phyloP scores from a whole-genome alignment of 92 coral and sea anemone species.

The Actinernus sp. region DNA sequence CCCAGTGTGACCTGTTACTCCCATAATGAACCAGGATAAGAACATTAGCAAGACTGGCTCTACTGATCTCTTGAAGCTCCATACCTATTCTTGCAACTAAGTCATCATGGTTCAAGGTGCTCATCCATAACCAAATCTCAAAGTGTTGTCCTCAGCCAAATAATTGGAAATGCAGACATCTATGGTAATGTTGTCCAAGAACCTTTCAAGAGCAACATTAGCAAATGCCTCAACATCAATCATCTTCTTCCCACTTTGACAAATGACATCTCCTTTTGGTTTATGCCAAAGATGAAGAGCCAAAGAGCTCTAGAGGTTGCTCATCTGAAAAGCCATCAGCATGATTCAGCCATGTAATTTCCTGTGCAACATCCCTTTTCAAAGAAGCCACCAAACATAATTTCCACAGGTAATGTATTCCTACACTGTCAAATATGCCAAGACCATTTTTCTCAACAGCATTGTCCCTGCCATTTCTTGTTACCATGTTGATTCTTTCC shows the following conservation, averaged over 20 bases:
- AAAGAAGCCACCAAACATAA: conserved; percentile 4
- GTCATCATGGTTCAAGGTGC: background rate
- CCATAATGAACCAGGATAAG: background rate
- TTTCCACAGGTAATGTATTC: background rate
- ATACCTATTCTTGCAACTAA: background rate
- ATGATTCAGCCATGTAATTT: conserved; percentile 4
- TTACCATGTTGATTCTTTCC: background rate
- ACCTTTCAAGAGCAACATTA: conserved; percentile 15
- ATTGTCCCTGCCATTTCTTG: background rate
- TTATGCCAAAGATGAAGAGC: conserved; percentile 6
- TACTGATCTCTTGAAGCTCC: background rate
- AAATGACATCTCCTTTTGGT: background rate
- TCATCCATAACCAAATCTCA: conserved; percentile 31
- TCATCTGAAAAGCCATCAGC: conserved; percentile 1
- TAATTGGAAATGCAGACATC: conserved; percentile 20
- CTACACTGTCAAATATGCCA: conserved; percentile 1
- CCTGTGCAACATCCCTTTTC: background rate
- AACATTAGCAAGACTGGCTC: background rate
- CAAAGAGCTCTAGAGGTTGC: background rate
- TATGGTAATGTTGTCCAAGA: conserved; percentile 26
- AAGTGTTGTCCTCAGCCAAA: conserved; percentile 10
- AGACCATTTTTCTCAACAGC: background rate
- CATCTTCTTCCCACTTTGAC: conserved; percentile 8
- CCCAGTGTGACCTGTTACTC: conserved; percentile 18
- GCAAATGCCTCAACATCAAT: conserved; percentile 29